Base-by-base conservation (phyloP, 1,140 invertebrate species). In the Leptoteleia sp. region DNA sequence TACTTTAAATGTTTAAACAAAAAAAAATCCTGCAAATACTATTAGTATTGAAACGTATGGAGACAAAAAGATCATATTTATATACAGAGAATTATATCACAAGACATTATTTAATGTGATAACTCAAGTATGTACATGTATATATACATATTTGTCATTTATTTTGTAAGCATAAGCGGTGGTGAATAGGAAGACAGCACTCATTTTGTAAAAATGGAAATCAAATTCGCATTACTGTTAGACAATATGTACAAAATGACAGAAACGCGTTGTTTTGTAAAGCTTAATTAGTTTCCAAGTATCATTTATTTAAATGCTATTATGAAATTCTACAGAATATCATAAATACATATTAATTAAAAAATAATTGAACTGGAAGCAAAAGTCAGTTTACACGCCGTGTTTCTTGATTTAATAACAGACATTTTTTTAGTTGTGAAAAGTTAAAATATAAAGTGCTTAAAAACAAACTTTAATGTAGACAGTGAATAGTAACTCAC, bases 1-100 rank as follows among this genome's bases (percentile, higher is more conserved):
- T 81, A 88, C 80, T 87, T 85, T 84, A 83, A 86, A 83, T 87
- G 85, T 87, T 87, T 83, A n/a, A n/a, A n/a, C n/a, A 85, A 55
- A 78, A 83, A 75, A 17, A 48, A 81, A 52, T 62, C 54, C 33
- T 61, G 61, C 27, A 65, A 57, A 50, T 54, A 45, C 29, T 80
- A 67, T 70, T 65, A 77, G 47, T 71, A 72, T 43, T 61, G 50
- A 45, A 40, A 4, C 12, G 35, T 13, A 61, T 33, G 16, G 48
- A 17, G 9, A 31, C 7, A 12, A 76, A 55, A 15, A 40, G n/a
- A 76, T 13, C n/a, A 78, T 87, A 87, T 88, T 87, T 88, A 84
- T 87, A 83, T 84, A 86, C 73, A 64, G 76, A 80, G 71, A 45
- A 79, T 81, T 81, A 77, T 84, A 80, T 73, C 62, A 81, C 17